These are phyloP conservation scores for Prinia subflava DNA, from an alignment of 2,113 vertebrate species.

Conservation along the genomic window DNA sequence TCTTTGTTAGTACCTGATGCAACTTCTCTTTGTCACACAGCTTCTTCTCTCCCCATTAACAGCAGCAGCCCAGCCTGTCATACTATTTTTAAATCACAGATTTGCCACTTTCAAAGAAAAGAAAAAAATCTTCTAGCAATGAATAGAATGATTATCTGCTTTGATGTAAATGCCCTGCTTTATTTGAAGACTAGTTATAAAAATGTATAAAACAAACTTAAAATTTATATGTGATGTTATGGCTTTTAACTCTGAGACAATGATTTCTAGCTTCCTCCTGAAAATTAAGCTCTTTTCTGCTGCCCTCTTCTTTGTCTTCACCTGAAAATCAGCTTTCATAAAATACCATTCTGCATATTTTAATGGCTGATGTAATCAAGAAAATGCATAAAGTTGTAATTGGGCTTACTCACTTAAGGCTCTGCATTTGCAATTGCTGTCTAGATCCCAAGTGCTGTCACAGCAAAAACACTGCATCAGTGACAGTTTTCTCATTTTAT, in stretches of 20 bases:
- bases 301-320: background rate
- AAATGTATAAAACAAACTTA: background rate
- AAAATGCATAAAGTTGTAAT: background rate
- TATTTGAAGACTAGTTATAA: background rate
- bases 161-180: background rate
- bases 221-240: background rate
- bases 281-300: background rate
- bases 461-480: background rate
- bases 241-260: background rate
- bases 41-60: background rate
- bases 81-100: background rate
- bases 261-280: background rate
- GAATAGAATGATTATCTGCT: background rate
- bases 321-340: background rate
- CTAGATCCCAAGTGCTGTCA: background rate
- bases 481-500: background rate
- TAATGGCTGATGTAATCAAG: background rate
- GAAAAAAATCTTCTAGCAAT: background rate
- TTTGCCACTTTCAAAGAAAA: background rate
- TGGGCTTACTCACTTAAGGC: background rate
- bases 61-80: background rate
- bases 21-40: fast-evolving
- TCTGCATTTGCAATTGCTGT: background rate
- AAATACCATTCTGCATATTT: background rate
- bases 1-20: background rate